A percentile compares a stretch with the other conserved stretches of the same genome.
Conservation (phyloP, 2,888 invertebrate genomes). For the Steromphala cineraria region DNA sequence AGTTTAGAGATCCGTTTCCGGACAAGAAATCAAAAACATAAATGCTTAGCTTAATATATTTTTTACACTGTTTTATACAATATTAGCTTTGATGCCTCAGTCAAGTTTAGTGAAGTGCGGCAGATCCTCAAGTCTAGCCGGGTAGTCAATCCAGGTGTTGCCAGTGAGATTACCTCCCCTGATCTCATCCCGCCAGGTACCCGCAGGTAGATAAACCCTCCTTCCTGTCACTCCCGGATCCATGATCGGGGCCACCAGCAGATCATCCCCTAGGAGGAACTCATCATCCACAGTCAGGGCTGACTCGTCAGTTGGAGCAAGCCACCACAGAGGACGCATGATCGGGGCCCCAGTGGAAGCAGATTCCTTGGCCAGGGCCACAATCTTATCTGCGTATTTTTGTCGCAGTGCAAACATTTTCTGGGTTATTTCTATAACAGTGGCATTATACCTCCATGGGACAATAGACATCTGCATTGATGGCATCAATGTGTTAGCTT, state of each 20-base stretch:
- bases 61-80: no score
- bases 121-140: conserved; percentile 51
- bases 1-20: no score
- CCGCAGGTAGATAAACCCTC: conserved; percentile 64
- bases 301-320: conserved; percentile 88
- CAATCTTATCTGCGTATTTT: conserved; percentile 48
- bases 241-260: conserved; percentile 72
- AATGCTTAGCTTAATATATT: no score
- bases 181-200: conserved; percentile 54
- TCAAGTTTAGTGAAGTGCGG: conserved; percentile 44
- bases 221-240: conserved; percentile 59
- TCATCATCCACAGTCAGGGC: conserved; percentile 86
- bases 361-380: conserved; percentile 57
- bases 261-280: conserved; percentile 69
- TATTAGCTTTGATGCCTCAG: no score
- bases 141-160: conserved; percentile 48
- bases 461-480: conserved; percentile 88
- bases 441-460: conserved; percentile 76
- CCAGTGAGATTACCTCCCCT: conserved; percentile 36
- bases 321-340: conserved; percentile 91
- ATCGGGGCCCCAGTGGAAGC: conserved; percentile 81
- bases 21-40: no score
- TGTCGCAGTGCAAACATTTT: conserved; percentile 57
- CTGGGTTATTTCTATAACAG: conserved; percentile 47
- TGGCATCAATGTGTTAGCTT: conserved; percentile 91